Percentiles rank a stretch among this genome's conserved stretches.
Conservation (phyloP, 2,113 vertebrate genomes). For the Toxotes jaculatrix region DNA sequence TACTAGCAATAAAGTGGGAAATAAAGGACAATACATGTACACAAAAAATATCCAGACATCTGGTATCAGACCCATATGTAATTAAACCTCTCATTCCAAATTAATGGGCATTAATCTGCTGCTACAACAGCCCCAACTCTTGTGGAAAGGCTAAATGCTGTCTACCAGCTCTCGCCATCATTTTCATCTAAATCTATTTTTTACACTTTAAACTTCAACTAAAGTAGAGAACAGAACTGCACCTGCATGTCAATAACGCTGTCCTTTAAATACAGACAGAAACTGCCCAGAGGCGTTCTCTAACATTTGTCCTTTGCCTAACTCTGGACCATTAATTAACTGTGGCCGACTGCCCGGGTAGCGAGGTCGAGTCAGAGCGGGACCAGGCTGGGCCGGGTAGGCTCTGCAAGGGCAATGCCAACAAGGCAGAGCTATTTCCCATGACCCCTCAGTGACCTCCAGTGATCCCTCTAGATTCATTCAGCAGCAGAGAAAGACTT, state of each 20-base stretch:
- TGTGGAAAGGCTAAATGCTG: not conserved
- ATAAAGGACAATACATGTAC: not conserved
- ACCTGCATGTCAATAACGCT: conserved; percentile 8
- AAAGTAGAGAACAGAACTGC: not conserved
- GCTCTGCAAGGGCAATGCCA: conserved; percentile 21
- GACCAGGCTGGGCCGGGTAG: not conserved
- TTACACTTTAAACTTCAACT: not conserved
- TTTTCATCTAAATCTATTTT: not conserved
- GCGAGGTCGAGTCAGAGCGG: not conserved
- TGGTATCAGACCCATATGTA: not conserved
- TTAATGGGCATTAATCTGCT: not conserved
- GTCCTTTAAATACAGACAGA: conserved; percentile 14
- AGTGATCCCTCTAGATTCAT: conserved; percentile 34
- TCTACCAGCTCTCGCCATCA: not conserved
- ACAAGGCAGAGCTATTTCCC: conserved; percentile 51
- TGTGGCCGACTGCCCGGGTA: not conserved
- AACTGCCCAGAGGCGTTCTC: not conserved
- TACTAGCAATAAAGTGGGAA: not conserved
- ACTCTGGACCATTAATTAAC: conserved; percentile 16
- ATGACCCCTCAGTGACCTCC: conserved; percentile 53
- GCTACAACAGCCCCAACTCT: not conserved
- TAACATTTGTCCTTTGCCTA: conserved; percentile 9
- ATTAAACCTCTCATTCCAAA: not conserved
- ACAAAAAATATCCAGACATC: not conserved
- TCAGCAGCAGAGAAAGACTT: conserved; percentile 26